A percentile compares a stretch with the other conserved stretches of the same genome.
phyloP scores from a whole-genome alignment of 1,140 invertebrate genomes.

The Anoplolepis gracilipes region DNA sequence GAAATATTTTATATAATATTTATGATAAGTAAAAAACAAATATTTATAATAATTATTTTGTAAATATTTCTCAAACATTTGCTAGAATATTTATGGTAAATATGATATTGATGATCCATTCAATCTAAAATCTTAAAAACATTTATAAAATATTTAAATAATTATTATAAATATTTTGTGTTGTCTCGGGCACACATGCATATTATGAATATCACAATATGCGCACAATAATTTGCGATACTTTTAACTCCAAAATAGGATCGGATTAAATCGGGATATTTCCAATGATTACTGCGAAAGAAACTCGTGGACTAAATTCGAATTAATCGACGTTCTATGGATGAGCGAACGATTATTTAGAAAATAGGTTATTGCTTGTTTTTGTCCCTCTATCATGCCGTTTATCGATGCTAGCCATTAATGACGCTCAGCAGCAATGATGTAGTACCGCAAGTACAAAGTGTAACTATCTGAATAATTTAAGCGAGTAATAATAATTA shows the following conservation, averaged over 20 bases:
- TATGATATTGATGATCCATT: too few relatives aligned
- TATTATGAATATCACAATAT: neutral
- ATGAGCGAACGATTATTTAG: neutral
- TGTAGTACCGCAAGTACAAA: neutral
- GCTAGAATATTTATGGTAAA: too few relatives aligned
- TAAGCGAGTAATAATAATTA: conserved; percentile 1
- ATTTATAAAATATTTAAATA: too few relatives aligned
- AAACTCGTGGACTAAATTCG: neutral
- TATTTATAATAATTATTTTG: too few relatives aligned
- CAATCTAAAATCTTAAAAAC: too few relatives aligned
- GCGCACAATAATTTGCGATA: too few relatives aligned
- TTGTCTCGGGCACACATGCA: too few relatives aligned
- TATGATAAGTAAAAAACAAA: too few relatives aligned
- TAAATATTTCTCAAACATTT: too few relatives aligned
- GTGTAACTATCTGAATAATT: conserved; percentile 35
- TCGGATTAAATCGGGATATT: neutral
- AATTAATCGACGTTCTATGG: neutral
- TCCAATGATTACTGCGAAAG: neutral
- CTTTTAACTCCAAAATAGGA: neutral
- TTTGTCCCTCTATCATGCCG: neutral
- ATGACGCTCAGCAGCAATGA: neutral
- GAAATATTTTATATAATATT: too few relatives aligned
- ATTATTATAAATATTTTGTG: too few relatives aligned
- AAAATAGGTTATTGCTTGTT: neutral
- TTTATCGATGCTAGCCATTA: neutral